Evolutionary conservation across 2,113 vertebrate genomes (phyloP).

Genomic region (Oncorhynchus gorbuscha): DNA sequence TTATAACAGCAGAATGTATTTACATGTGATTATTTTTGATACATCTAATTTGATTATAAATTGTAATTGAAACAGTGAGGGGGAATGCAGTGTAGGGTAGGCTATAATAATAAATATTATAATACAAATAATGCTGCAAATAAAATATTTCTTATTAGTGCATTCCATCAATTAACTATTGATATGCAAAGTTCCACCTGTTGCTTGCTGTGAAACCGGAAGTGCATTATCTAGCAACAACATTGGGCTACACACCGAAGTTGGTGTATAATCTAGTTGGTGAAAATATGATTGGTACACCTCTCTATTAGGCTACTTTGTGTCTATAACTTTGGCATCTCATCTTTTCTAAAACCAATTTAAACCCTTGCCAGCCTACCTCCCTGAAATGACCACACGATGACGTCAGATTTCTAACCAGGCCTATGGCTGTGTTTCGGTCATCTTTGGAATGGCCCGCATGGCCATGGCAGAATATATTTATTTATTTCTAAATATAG

Average conservation of each 20-base stretch:
- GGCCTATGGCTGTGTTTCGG: too few species aligned
- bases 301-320: not conserved
- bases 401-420: not conserved
- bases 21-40: conserved; percentile 38
- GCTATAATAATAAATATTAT: not conserved
- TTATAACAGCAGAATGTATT: conserved; percentile 45
- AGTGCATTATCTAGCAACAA: not conserved
- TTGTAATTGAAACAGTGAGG: not conserved
- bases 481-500: too few species aligned
- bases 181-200: not conserved
- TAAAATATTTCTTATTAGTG: not conserved
- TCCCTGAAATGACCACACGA: not conserved
- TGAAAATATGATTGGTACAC: not conserved
- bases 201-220: not conserved
- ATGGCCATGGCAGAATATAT: too few species aligned
- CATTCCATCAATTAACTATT: not conserved
- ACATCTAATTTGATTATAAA: conserved; percentile 25
- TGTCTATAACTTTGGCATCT: not conserved
- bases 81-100: not conserved
- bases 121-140: not conserved
- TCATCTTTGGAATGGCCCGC: too few species aligned
- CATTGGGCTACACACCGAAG: too few species aligned
- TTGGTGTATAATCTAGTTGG: not conserved
- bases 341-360: not conserved
- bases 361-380: not conserved